Percentiles rank a stretch among this genome's conserved stretches.
Evolutionary conservation across 2,113 vertebrate species (phyloP).

Genomic region (Embiotoca jacksoni): DNA sequence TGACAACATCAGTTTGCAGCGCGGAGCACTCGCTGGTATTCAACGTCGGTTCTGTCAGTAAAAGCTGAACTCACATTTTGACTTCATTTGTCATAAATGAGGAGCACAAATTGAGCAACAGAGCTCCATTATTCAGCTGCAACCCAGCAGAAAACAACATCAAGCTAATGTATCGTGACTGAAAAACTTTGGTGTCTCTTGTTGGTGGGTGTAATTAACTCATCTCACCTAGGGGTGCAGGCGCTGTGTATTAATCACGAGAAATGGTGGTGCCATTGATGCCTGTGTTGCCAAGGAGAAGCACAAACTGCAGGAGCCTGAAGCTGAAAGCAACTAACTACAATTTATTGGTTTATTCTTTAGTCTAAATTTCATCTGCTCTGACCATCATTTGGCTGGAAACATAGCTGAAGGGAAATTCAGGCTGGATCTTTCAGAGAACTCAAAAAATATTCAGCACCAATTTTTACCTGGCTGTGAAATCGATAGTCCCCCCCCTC

Average conservation of each 20-base stretch:
- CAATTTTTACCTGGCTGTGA: conserved; percentile 23
- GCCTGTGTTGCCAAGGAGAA: conserved; percentile 25
- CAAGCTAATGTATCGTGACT: conserved; percentile 68
- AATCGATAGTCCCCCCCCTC: conserved; percentile 36
- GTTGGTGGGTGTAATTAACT: conserved; percentile 69
- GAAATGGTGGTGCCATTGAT: conserved; percentile 34
- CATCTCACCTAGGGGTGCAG: conserved; percentile 52
- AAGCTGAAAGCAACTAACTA: conserved; percentile 8
- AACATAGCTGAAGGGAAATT: conserved; percentile 5
- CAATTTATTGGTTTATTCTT: conserved; percentile 16
- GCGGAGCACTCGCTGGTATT: conserved; percentile 26
- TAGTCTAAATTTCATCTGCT: background rate
- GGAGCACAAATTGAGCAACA: conserved; percentile 1
- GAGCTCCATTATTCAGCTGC: conserved; percentile 19
- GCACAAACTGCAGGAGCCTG: background rate
- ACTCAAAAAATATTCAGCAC: conserved; percentile 2
- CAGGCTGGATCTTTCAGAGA: background rate
- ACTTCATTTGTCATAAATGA: conserved; percentile 51
- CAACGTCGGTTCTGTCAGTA: conserved; percentile 34
- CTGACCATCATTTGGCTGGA: conserved; percentile 1
- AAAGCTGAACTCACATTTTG: conserved; percentile 55
- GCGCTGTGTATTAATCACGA: conserved; percentile 50
- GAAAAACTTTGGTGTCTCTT: conserved; percentile 60
- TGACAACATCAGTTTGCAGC: conserved; percentile 57
- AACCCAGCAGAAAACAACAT: conserved; percentile 37